Percentiles rank a stretch among this genome's conserved stretches.
phyloP scores from a whole-genome alignment of 2,113 vertebrate genomes.

The Pimephales promelas region DNA sequence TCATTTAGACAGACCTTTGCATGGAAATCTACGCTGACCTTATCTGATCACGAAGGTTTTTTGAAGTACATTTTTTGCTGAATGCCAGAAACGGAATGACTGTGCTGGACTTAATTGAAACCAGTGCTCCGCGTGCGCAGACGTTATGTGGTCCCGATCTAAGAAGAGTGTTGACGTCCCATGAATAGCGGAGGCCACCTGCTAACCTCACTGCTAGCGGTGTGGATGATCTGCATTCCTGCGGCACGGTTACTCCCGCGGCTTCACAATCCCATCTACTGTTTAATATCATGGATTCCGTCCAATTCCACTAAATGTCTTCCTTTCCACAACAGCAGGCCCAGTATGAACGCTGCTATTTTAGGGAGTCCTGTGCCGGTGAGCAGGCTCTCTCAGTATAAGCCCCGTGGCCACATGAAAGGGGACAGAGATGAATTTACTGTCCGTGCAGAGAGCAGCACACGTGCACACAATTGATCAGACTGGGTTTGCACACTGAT shows the following conservation, averaged over 20 bases:
- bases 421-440: conserved; percentile 60
- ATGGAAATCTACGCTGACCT: conserved; percentile 71
- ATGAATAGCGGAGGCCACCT: conserved; percentile 92
- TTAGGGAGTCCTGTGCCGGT: conserved; percentile 57
- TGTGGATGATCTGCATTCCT: conserved; percentile 92
- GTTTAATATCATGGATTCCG: conserved; percentile 86
- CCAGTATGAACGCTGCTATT: conserved; percentile 81
- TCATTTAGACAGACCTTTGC: too few species aligned
- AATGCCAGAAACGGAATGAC: conserved; percentile 76
- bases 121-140: conserved; percentile 81
- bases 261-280: conserved; percentile 86
- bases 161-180: conserved; percentile 84
- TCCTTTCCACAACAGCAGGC: conserved; percentile 72
- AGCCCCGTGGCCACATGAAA: conserved; percentile 69
- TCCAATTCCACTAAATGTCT: conserved; percentile 80
- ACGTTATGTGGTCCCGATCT: conserved; percentile 82
- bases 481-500: conserved; percentile 55
- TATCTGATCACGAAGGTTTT: conserved; percentile 75
- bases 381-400: conserved; percentile 46
- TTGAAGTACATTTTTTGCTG: conserved; percentile 11
- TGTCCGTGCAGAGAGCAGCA: conserved; percentile 49
- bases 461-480: conserved; percentile 19
- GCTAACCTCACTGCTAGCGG: conserved; percentile 87
- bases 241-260: conserved; percentile 87
- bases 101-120: conserved; percentile 90